These are phyloP conservation scores for Branchinecta lindahli DNA, from an alignment of 1,140 invertebrate genomes.

Conservation along the genomic window DNA sequence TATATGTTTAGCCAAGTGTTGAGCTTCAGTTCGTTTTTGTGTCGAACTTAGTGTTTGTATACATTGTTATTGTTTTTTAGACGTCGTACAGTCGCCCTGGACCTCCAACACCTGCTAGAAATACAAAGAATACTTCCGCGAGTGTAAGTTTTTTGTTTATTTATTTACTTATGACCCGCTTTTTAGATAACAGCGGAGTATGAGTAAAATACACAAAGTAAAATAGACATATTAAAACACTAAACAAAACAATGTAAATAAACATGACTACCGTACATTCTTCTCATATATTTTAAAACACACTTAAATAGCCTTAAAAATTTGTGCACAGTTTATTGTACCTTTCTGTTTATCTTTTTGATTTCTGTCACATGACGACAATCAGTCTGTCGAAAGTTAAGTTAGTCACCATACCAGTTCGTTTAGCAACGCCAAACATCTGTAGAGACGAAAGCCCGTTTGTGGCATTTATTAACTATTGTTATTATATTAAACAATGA, in stretches of 20 bases:
- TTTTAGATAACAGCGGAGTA: too few species aligned
- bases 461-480: too few species aligned
- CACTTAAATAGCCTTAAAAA: too few species aligned
- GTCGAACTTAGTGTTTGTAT: background rate
- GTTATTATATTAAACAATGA: too few species aligned
- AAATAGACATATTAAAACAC: too few species aligned
- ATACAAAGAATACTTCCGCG: constrained; percentile 7
- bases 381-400: background rate
- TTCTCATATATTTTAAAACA: background rate
- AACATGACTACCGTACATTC: background rate
- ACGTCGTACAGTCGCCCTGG: constrained; percentile 18
- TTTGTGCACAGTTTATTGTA: too few species aligned
- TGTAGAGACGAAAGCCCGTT: too few species aligned
- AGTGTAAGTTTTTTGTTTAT: background rate
- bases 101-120: constrained; percentile 18
- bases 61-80: background rate
- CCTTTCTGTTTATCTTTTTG: background rate
- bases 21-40: background rate
- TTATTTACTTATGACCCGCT: too few species aligned
- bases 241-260: too few species aligned
- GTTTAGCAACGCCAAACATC: too few species aligned
- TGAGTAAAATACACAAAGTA: too few species aligned
- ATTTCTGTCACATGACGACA: background rate
- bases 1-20: background rate
- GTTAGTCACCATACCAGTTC: too few species aligned